phyloP scores from a whole-genome alignment of 2,113 vertebrate genomes.

The Patagioenas fasciata region DNA sequence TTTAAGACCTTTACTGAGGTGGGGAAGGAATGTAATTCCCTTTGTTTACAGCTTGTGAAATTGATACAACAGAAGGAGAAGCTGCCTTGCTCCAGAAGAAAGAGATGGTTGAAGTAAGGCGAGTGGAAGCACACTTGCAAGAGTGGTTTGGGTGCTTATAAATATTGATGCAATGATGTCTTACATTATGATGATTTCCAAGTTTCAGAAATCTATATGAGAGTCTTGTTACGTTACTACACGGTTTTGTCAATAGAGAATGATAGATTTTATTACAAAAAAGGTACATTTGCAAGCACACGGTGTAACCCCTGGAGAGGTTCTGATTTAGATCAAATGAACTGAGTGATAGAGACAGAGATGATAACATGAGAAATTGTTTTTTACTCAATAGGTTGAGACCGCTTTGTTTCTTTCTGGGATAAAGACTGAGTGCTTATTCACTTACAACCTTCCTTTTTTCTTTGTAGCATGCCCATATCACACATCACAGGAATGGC shows the following conservation, averaged over 20 bases:
- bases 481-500: not conserved
- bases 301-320: not conserved
- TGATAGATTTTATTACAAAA: slow-evolving; percentile 1
- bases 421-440: not conserved
- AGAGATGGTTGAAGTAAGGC: not conserved
- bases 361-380: not conserved
- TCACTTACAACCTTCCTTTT: not conserved
- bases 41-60: slow-evolving; percentile 19
- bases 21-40: not conserved
- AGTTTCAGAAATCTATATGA: not conserved
- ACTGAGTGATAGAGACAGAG: not conserved
- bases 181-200: not conserved
- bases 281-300: not conserved
- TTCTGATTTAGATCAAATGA: slow-evolving; percentile 37
- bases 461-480: not conserved
- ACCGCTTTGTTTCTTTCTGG: not conserved
- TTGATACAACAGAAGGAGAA: not conserved
- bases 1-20: not conserved
- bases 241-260: slow-evolving; percentile 13
- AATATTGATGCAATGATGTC: not conserved
- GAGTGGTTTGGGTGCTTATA: not conserved
- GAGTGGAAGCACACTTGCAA: not conserved
- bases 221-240: not conserved
- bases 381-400: not conserved
- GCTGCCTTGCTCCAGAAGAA: not conserved